A percentile compares a stretch with the other conserved stretches of the same genome.
phyloP scores from a whole-genome alignment of 1,140 invertebrate species.

The Drosophila prosaltans region DNA sequence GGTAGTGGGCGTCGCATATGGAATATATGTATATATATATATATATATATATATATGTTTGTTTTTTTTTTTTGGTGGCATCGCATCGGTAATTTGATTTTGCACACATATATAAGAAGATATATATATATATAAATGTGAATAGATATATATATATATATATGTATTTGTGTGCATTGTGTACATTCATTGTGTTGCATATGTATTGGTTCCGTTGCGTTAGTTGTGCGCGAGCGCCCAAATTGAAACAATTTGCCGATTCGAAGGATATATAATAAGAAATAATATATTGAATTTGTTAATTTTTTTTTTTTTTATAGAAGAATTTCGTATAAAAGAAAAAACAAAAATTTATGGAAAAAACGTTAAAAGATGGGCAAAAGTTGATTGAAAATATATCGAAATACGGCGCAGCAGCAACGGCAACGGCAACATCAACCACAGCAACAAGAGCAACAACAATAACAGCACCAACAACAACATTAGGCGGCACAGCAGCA shows the following conservation, averaged over 20 bases:
- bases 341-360: too few species aligned
- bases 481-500: constrained; percentile 26
- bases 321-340: too few species aligned
- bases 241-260: too few species aligned
- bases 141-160: constrained; percentile 14
- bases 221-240: background rate
- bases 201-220: constrained; percentile 36
- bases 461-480: constrained; percentile 36
- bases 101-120: constrained; percentile 24
- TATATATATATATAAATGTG: background rate
- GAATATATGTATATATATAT: constrained; percentile 37
- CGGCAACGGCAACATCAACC: constrained; percentile 27
- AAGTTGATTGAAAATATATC: constrained; percentile 29
- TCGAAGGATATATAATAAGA: too few species aligned
- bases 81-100: constrained; percentile 57
- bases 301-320: too few species aligned
- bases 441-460: constrained; percentile 39
- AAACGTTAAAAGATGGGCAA: too few species aligned
- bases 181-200: constrained; percentile 44
- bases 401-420: constrained; percentile 39
- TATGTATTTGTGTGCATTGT: constrained; percentile 32
- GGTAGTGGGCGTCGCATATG: constrained; percentile 59
- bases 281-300: too few species aligned
- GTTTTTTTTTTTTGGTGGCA: constrained; percentile 44
- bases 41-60: constrained; percentile 16